A percentile compares a stretch with the other conserved stretches of the same genome.
Conservation (phyloP, 2,797 vertebrate genomes). For the Astyanax mexicanus region DNA sequence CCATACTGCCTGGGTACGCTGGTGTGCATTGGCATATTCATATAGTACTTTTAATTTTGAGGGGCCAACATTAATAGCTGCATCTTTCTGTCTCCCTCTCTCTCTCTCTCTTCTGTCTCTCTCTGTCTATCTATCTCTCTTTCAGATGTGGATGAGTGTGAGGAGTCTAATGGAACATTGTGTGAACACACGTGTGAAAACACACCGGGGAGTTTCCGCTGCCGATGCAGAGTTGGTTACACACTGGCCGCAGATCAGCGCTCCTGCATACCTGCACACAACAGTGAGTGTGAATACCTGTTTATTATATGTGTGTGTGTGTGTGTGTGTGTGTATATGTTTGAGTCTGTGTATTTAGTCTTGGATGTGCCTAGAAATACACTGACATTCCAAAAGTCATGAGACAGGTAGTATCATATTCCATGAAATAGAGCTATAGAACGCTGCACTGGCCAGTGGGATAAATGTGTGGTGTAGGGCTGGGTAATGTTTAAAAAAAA, state of each 20-base stretch:
- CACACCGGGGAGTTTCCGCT: constrained; percentile 78
- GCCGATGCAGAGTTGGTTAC: constrained; percentile 74
- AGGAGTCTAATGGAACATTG: constrained; percentile 61
- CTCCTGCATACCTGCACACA: constrained; percentile 74
- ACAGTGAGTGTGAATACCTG: constrained; percentile 68
- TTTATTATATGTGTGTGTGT: constrained; percentile 4
- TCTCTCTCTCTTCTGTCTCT: neutral
- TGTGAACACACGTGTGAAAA: constrained; percentile 83
- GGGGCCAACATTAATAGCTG: no score
- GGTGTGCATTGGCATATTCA: constrained; percentile 45
- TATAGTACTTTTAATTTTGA: neutral
- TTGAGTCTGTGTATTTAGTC: no score
- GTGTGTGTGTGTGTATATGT: constrained; percentile 39
- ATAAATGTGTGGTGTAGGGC: no score
- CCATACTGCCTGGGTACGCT: constrained; percentile 81
- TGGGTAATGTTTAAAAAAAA: no score
- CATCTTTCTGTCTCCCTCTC: neutral
- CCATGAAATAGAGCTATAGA: no score
- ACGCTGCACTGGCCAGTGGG: no score
- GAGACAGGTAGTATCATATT: no score
- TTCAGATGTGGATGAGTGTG: constrained; percentile 81
- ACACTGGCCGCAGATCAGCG: constrained; percentile 73
- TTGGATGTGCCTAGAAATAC: no score
- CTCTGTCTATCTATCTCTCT: neutral
- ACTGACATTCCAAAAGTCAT: no score